Conservation (phyloP, 2,888 invertebrate genomes). For the Meiosimyza decipiens region DNA sequence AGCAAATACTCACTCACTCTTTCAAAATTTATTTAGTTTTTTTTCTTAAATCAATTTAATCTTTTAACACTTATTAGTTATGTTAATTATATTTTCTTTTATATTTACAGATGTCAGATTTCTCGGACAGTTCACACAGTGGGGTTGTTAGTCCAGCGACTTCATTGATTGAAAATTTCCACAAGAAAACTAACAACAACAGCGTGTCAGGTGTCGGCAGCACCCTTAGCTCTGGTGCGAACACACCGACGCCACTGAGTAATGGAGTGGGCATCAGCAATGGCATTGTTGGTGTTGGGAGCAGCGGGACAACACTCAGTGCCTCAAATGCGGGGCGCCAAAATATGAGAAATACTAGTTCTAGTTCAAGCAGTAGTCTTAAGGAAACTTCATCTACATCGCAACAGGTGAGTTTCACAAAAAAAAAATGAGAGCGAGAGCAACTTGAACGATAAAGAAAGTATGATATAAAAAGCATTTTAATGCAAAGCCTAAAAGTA, state of each 20-base stretch:
- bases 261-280: constrained; percentile 35
- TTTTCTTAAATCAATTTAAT: too few species aligned
- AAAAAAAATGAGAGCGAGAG: constrained; percentile 23
- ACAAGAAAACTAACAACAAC: constrained; percentile 70
- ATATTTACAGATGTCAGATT: constrained; percentile 65
- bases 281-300: constrained; percentile 54
- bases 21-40: too few species aligned
- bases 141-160: constrained; percentile 69
- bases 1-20: too few species aligned
- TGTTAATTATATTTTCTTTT: background rate
- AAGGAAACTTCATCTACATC: constrained; percentile 67
- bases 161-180: constrained; percentile 79
- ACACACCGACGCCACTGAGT: constrained; percentile 31
- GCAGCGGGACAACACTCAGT: constrained; percentile 42
- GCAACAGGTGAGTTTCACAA: constrained; percentile 61
- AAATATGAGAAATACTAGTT: constrained; percentile 59
- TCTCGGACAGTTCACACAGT: constrained; percentile 66
- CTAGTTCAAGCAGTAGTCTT: constrained; percentile 66
- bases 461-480: constrained; percentile 17
- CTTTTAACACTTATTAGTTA: constrained; percentile 3
- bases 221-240: constrained; percentile 43
- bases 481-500: constrained; percentile 38
- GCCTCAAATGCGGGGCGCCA: constrained; percentile 46
- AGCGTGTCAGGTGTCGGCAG: constrained; percentile 36
- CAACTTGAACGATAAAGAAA: constrained; percentile 17